Percentiles rank a stretch among this genome's conserved stretches.
Conservation (phyloP, 37 sponge, comb jelly and placozoan genomes). For the Eunapius fragilis region DNA sequence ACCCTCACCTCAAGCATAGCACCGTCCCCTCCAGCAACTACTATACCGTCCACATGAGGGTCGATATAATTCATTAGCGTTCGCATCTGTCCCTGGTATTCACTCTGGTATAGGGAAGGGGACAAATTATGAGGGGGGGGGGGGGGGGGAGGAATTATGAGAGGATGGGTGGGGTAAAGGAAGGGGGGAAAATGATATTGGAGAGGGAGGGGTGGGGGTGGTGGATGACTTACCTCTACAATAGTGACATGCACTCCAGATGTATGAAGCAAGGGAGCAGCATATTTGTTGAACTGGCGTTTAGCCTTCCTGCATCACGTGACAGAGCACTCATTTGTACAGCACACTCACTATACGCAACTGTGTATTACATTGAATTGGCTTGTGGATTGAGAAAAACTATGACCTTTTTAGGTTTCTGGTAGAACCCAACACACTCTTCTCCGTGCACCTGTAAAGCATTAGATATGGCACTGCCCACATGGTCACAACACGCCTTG, state of each 20-base stretch:
- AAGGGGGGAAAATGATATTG: not conserved
- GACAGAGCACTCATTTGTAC: not conserved
- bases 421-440: not conserved
- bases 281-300: slow-evolving; percentile 71
- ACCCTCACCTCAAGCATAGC: slow-evolving; percentile 79
- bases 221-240: slow-evolving; percentile 52
- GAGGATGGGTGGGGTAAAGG: too few relatives aligned
- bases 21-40: slow-evolving; percentile 86
- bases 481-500: slow-evolving; percentile 21
- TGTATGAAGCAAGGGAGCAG: slow-evolving; percentile 69
- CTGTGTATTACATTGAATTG: slow-evolving; percentile 52
- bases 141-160: too few relatives aligned
- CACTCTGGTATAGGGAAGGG: slow-evolving; percentile 39
- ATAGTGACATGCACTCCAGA: slow-evolving; percentile 76
- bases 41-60: slow-evolving; percentile 49
- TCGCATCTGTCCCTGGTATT: slow-evolving; percentile 67
- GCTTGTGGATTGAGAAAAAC: slow-evolving; percentile 75
- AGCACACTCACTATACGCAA: too few relatives aligned
- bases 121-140: too few relatives aligned
- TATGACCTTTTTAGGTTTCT: slow-evolving; percentile 40
- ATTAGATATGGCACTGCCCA: not conserved
- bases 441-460: slow-evolving; percentile 46
- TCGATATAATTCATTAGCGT: slow-evolving; percentile 75
- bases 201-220: not conserved
- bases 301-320: slow-evolving; percentile 43